Conservation (phyloP, 1,140 invertebrate genomes). For the Copidosoma floridanum region DNA sequence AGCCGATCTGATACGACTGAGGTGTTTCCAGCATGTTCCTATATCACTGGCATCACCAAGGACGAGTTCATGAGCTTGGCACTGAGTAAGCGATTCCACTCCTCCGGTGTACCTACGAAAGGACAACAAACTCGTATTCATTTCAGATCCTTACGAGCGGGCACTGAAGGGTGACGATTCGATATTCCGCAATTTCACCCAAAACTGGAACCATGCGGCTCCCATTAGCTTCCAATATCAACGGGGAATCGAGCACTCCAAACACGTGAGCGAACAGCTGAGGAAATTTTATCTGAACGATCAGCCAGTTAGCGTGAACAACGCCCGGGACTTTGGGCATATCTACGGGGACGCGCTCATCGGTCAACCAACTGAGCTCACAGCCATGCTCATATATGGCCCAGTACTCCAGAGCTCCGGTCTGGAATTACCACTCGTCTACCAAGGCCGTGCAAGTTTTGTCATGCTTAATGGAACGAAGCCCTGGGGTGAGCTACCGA, state of each 20-base stretch:
- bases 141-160: conserved; percentile 35
- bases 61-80: conserved; percentile 62
- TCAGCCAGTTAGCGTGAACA: conserved; percentile 41
- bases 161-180: conserved; percentile 41
- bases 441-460: conserved; percentile 36
- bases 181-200: conserved; percentile 46
- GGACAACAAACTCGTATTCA: conserved; percentile 47
- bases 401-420: conserved; percentile 18
- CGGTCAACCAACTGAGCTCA: conserved; percentile 29
- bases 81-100: conserved; percentile 25
- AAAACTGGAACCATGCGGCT: conserved; percentile 53
- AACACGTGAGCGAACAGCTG: conserved; percentile 49
- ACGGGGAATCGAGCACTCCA: conserved; percentile 45
- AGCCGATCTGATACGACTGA: conserved; percentile 55
- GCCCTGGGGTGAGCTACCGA: conserved; percentile 33
- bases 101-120: too few relatives aligned
- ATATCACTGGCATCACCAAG: conserved; percentile 64
- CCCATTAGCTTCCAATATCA: conserved; percentile 59
- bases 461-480: conserved; percentile 31
- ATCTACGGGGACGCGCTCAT: conserved; percentile 34
- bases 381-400: conserved; percentile 32
- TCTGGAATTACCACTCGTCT: conserved; percentile 40
- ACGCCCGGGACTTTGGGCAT: conserved; percentile 33
- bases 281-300: conserved; percentile 49
- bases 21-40: conserved; percentile 63